These are phyloP conservation scores for Sisyra nigra DNA, from an alignment of 2,888 invertebrate species.

Conservation along the genomic window DNA sequence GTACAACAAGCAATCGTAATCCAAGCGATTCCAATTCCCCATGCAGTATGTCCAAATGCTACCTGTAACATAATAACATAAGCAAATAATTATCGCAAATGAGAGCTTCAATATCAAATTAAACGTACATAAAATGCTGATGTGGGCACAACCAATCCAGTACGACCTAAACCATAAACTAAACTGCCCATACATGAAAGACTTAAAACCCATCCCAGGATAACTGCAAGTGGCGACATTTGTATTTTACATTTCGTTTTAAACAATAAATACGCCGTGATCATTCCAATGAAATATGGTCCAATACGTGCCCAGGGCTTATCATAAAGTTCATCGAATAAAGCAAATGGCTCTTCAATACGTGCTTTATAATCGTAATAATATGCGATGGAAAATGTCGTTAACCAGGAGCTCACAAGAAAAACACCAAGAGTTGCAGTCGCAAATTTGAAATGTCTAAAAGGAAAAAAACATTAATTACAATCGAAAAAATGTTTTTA, in stretches of 20 bases:
- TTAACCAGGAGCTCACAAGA: conserved; percentile 56
- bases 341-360: conserved; percentile 65
- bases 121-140: conserved; percentile 58
- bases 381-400: conserved; percentile 58
- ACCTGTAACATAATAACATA: conserved; percentile 24
- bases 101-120: not conserved
- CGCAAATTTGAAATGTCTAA: conserved; percentile 48
- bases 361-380: conserved; percentile 56
- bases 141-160: conserved; percentile 43
- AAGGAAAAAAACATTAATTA: conserved; percentile 3
- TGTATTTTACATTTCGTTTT: conserved; percentile 46
- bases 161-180: conserved; percentile 52
- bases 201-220: conserved; percentile 41
- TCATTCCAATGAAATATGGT: conserved; percentile 64
- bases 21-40: conserved; percentile 61
- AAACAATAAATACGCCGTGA: conserved; percentile 55
- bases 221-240: conserved; percentile 37
- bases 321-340: conserved; percentile 68
- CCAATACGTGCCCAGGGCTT: conserved; percentile 74
- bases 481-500: not conserved
- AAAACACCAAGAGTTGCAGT: conserved; percentile 37
- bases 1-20: conserved; percentile 64
- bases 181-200: conserved; percentile 41
- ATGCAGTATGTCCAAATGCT: conserved; percentile 43
- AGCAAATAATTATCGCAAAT: not conserved